Evolutionary conservation across 2,113 vertebrate genomes (phyloP).

Genomic region (Blennius ocellaris): DNA sequence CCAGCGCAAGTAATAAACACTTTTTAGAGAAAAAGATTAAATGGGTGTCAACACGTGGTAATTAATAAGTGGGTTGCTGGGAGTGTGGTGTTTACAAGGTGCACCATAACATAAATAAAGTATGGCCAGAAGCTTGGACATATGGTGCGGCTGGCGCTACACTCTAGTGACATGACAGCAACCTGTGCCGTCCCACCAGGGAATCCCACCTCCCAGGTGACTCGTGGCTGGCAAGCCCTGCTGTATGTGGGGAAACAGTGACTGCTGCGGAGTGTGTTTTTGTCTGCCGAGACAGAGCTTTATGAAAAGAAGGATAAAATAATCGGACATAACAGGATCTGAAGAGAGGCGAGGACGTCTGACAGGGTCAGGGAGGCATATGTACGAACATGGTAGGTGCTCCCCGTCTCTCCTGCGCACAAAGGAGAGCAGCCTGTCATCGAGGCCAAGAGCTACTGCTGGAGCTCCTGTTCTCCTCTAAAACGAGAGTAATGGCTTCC

Average conservation of each 20-base stretch:
- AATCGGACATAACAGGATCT: too few species aligned
- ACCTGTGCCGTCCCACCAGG: conserved; percentile 77
- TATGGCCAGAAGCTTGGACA: conserved; percentile 79
- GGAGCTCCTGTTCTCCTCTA: conserved; percentile 69
- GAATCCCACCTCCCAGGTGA: conserved; percentile 74
- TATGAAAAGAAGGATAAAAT: conserved; percentile 8
- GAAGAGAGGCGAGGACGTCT: background rate
- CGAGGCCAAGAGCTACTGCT: conserved; percentile 59
- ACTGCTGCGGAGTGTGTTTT: conserved; percentile 43
- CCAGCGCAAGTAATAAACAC: conserved; percentile 85
- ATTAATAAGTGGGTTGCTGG: conserved; percentile 85
- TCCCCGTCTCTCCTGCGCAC: conserved; percentile 43
- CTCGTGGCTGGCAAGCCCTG: conserved; percentile 53
- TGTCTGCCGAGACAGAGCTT: background rate
- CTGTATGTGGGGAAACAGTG: conserved; percentile 40
- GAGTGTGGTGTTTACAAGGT: conserved; percentile 82
- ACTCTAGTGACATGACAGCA: conserved; percentile 82
- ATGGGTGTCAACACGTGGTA: conserved; percentile 83
- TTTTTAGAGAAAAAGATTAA: conserved; percentile 86
- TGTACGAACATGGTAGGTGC: conserved; percentile 42
- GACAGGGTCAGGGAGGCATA: conserved; percentile 54
- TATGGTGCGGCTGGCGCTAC: conserved; percentile 81
- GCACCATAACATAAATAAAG: conserved; percentile 84
- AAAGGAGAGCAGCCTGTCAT: conserved; percentile 55
- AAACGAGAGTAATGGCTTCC: conserved; percentile 82